Evolutionary conservation across 2,113 vertebrate species (phyloP).

Genomic region (Crotalus helleri): DNA sequence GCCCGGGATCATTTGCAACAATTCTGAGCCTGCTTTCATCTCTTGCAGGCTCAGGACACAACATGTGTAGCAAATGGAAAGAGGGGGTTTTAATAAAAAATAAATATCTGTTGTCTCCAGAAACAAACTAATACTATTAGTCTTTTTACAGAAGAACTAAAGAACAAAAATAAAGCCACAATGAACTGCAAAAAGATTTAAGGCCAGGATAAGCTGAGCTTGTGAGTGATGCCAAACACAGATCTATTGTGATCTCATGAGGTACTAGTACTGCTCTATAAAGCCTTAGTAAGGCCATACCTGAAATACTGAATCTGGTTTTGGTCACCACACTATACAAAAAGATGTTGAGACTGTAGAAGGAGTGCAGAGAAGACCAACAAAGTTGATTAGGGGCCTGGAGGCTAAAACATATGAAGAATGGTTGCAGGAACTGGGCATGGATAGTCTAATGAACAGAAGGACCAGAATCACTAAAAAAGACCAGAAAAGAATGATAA

Average conservation of each 20-base stretch:
- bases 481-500: background rate
- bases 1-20: no score
- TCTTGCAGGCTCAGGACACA: no score
- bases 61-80: background rate
- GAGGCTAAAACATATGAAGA: background rate
- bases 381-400: background rate
- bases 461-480: background rate
- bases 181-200: background rate
- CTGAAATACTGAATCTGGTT: background rate
- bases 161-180: background rate
- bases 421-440: background rate
- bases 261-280: background rate
- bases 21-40: no score
- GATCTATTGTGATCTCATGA: background rate
- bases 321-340: background rate
- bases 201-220: background rate
- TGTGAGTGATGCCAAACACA: background rate
- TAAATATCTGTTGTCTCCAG: background rate
- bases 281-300: background rate
- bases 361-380: background rate
- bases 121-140: background rate
- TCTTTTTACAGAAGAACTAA: background rate
- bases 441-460: background rate
- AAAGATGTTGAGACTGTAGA: background rate
- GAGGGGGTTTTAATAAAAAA: background rate